Base-by-base conservation (phyloP, 1,140 invertebrate species). In the Campoletis sonorensis region DNA sequence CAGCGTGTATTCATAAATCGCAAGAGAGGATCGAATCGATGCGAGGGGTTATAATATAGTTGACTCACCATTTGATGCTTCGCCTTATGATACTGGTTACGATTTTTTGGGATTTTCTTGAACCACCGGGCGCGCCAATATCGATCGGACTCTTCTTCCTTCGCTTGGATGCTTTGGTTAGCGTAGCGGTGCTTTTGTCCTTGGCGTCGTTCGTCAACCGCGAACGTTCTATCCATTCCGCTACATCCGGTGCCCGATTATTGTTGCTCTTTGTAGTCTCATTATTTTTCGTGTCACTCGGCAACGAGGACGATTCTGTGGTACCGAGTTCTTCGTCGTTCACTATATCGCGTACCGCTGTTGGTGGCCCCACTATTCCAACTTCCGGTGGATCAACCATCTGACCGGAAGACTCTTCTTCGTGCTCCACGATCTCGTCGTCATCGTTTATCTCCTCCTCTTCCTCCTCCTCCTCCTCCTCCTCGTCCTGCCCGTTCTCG, bases 31-130 rank as follows among this genome's bases (percentile, higher is more conserved):
- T 58, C 18, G 54, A n/a, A 23, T 45, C 40, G 40, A 45, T 33
- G 16, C 33, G 18, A 4, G 15, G n/a, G n/a, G n/a, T n/a, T n/a
- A n/a, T n/a, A 71, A n/a, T 30, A 71, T 15, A 16, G 27, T 4
- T 70, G 45, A 88, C 90, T 91, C 83, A 92, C 91, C 89, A 91
- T 84, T 90, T 89, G 78, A 89, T 91, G 84, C 88, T 91, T 64
- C 85, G 87, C 75, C 90, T 89, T 67, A 92, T 91, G 79, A 90
- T 92, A 80, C 88, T 91, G 80, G 85, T 89, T 71, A 91, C 86
- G 76, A 92, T 86, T 73, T 87, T 88, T 33, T 91, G 89, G 1
- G 80, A 80, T 33, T 83, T 83, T 45, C 81, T 79, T 4, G 83
- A 58, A 3, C 81, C 16, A 8, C 49, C 49, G 13, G 61, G 13